Evolutionary conservation across 1,140 invertebrate species (phyloP).

Genomic region (Colletes latitarsis): DNA sequence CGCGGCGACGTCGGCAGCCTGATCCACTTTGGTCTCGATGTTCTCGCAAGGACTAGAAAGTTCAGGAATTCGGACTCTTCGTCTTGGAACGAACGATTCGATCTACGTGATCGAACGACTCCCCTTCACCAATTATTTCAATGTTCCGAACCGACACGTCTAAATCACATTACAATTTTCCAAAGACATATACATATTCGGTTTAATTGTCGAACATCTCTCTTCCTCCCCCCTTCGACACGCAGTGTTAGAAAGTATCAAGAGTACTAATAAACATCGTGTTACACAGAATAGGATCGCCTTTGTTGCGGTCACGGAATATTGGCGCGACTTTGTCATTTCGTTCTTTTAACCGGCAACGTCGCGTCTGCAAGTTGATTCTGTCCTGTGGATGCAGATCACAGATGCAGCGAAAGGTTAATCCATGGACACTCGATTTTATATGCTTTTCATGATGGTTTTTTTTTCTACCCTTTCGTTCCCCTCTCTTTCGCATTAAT

Average conservation of each 20-base stretch:
- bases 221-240: too few species aligned
- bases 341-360: constrained; percentile 26
- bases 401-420: constrained; percentile 17
- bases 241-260: too few species aligned
- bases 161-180: neutral
- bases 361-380: constrained; percentile 25
- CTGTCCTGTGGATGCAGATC: constrained; percentile 28
- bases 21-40: constrained; percentile 7
- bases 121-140: constrained; percentile 20
- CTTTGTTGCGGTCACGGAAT: neutral
- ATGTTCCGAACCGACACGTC: neutral
- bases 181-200: neutral
- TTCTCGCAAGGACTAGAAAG: constrained; percentile 30
- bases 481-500: constrained; percentile 51
- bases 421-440: constrained; percentile 33
- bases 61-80: constrained; percentile 22
- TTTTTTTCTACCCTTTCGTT: constrained; percentile 31
- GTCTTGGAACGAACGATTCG: constrained; percentile 18
- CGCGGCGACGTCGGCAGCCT: neutral
- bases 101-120: constrained; percentile 24
- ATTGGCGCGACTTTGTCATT: too few species aligned
- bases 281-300: too few species aligned
- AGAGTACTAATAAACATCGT: too few species aligned
- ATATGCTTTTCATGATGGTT: constrained; percentile 24
- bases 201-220: neutral